Evolutionary conservation across 2,797 vertebrate genomes (phyloP), one percentile per base, ranked within the genome.

Genomic region (Rhynchonycteris naso): DNA sequence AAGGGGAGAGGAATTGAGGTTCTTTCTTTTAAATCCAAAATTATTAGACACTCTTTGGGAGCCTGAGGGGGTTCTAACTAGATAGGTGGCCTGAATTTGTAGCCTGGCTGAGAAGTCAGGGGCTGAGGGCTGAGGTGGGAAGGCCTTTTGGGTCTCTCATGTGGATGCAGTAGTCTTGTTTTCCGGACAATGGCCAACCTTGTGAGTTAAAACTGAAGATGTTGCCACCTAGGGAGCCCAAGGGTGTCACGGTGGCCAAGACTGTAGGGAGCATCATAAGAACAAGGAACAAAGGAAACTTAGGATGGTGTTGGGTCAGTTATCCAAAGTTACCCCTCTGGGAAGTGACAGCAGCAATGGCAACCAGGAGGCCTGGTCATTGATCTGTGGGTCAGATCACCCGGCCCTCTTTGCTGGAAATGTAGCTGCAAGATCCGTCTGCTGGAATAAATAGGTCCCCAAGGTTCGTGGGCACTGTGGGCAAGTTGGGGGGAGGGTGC

Each of bases 21-120:
- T 43, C 33, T 82, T 81, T 94, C 33, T 95, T 86, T 35, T 14
- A 47, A 92, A 22, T 81, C 68, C 47, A 59, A 76, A 81, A 71
- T 82, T n/a, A 35, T 66, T 47, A 88, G 54, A 79, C 15, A 33
- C 35, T 65, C 22, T 82, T 28, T n/a, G 22, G 86, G 52, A 63
- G 5, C 52, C 28, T 74, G 61, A 15, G 16, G 89, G 81, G 14
- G 50, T 81, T 90, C 56, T 43, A 28, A 5, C 16, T 72, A 26
- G 33, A 30, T 38, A 4, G 2, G 65, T 78, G 1, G 18, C 33
- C 16, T 4, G 28, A 24, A 3, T 72, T 80, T 71, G 61, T 19
- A 35, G 22, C 47, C 12, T 7, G 9, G 11, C 58, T 28, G 50
- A 65, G 65, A 59, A 80, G 28, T 78, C 56, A 33, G 5, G 28